Base-by-base conservation (phyloP, 2,888 invertebrate genomes). In the Andricus quercusramuli region DNA sequence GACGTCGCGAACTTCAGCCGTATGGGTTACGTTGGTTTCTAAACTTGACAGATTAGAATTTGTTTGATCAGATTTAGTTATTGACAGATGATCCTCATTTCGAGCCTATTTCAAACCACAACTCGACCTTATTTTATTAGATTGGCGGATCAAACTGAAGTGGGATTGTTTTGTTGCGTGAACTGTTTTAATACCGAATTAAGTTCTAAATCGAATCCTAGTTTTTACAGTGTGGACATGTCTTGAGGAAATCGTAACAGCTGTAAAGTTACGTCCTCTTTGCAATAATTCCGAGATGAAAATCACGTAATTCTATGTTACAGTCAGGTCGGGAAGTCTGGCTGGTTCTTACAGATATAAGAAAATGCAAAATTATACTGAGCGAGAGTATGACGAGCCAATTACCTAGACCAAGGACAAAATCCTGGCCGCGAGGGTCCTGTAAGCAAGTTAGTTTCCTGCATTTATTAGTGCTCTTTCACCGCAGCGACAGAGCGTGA, bases 401-500 rank as follows among this genome's bases (percentile, higher is more conserved):
- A 81, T 83, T 81, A 80, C 62, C 78, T 67, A 51, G 62, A 78
- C 56, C 77, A 81, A 81, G 79, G 79, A 83, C 80, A 79, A 68
- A 51, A 6, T 44, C 62, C 62, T 65, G 74, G 41, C 37, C 77
- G 68, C 13, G 62, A 62, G 11, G 62, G 5, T 62, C 15, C 25
- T 25, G 15, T 9, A 62, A 62, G 22, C 25, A 15, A 62, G 62
- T 25, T 62, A 62, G 62, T 62, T 25, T 62, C 25, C 62, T 25
- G 22, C 1, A 25, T 62, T 62, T 25, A 62, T 56, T 68, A 68
- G 76, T n/a, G 67, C 81, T 85, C 84, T 86, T 84, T 86, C 84
- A 80, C 81, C 77, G 82, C 64, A 80, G 81, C 83, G 85, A 83
- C 86, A 86, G 83, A 82, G 70, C 84, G 78, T 74, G 70, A 81